Conservation (phyloP, 2,113 vertebrate species). For the Pterocles burchelli region DNA sequence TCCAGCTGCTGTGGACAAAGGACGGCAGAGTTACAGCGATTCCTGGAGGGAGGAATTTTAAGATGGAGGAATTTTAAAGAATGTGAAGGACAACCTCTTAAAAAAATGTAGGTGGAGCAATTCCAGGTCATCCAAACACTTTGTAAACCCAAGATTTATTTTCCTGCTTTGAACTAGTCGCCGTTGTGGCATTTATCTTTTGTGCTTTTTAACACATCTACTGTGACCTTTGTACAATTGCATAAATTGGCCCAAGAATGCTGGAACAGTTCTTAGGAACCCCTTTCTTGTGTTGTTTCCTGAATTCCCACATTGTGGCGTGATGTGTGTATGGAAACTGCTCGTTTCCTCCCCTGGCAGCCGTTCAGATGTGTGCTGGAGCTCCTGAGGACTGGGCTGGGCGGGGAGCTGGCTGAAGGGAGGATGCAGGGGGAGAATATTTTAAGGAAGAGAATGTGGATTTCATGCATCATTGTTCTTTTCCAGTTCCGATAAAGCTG, state of each 20-base stretch:
- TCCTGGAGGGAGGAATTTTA: conserved; percentile 60
- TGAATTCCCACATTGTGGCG: conserved; percentile 68
- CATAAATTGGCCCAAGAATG: conserved; percentile 27
- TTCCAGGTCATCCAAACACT: background rate
- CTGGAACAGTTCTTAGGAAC: conserved; percentile 34
- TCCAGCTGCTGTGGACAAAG: conserved; percentile 61
- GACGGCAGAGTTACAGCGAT: background rate
- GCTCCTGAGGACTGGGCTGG: background rate
- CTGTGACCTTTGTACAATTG: conserved; percentile 55
- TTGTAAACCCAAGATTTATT: background rate
- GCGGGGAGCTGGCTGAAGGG: background rate
- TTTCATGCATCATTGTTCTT: conserved; percentile 10
- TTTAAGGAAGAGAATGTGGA: conserved; percentile 2
- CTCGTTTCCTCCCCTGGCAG: conserved; percentile 56
- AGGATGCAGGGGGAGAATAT: background rate
- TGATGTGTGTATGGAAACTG: conserved; percentile 69
- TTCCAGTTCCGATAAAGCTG: background rate
- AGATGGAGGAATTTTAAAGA: conserved; percentile 65
- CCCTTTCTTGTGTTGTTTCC: conserved; percentile 67
- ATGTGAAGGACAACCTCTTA: conserved; percentile 48
- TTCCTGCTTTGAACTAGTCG: background rate
- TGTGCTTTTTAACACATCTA: conserved; percentile 18
- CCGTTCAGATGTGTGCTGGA: conserved; percentile 5
- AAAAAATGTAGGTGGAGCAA: conserved; percentile 51
- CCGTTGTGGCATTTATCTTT: background rate